phyloP scores from a whole-genome alignment of 2,888 invertebrate genomes.

The Lamellibrachia satsuma region DNA sequence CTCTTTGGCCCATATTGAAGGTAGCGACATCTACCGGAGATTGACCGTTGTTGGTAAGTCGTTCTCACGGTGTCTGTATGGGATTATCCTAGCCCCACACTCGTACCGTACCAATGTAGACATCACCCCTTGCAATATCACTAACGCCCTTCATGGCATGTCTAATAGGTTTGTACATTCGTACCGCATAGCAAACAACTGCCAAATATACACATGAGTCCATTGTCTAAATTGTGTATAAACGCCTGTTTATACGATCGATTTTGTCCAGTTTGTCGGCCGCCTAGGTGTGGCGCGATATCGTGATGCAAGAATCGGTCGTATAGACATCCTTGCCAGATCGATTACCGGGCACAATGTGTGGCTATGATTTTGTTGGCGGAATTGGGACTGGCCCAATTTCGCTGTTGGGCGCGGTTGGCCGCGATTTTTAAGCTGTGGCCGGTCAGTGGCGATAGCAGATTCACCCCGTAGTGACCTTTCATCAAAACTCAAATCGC shows the following conservation, averaged over 20 bases:
- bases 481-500: not conserved
- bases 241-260: too few species aligned
- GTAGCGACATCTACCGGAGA: not conserved
- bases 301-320: not conserved
- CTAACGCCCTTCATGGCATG: too few species aligned
- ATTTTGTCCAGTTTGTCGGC: not conserved
- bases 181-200: too few species aligned
- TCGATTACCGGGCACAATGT: not conserved
- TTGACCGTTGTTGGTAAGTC: not conserved
- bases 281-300: not conserved
- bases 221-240: too few species aligned
- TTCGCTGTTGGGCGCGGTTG: too few species aligned
- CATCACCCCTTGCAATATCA: too few species aligned
- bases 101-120: not conserved
- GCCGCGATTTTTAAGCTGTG: too few species aligned
- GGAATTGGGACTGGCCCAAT: too few species aligned
- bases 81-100: not conserved
- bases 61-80: not conserved
- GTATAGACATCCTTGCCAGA: not conserved
- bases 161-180: not conserved
- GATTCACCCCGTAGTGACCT: too few species aligned
- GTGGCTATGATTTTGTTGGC: too few species aligned
- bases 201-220: too few species aligned
- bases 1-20: not conserved
- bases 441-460: too few species aligned